These are phyloP conservation scores for Aurelia aurita complex sp. Pacific DNA, from an alignment of 30 jellyfish, hydroid and myxozoan genomes.

Conservation along the genomic window DNA sequence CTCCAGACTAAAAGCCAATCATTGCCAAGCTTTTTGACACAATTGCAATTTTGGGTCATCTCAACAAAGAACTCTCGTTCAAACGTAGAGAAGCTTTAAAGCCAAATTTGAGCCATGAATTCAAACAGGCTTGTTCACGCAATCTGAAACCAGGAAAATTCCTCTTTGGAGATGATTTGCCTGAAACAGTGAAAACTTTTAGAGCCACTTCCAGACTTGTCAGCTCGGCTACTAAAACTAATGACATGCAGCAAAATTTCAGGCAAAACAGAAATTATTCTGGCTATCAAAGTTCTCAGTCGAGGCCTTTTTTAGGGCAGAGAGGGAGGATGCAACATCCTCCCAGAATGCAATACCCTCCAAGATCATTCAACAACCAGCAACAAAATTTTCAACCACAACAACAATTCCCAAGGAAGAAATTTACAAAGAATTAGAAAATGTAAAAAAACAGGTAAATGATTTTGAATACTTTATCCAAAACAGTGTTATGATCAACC, in stretches of 20 bases:
- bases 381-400: conserved; percentile 27
- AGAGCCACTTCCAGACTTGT: conserved; percentile 18
- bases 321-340: conserved; percentile 56
- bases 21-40: conserved; percentile 19
- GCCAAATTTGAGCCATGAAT: conserved; percentile 27
- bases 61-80: conserved; percentile 23
- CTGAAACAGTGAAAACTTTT: conserved; percentile 19
- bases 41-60: conserved; percentile 36
- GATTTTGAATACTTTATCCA: conserved; percentile 4
- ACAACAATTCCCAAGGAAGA: conserved; percentile 22
- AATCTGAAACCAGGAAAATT: conserved; percentile 41
- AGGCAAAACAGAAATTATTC: background rate
- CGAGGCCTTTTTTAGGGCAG: conserved; percentile 54
- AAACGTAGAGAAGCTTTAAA: conserved; percentile 28
- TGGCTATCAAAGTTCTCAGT: background rate
- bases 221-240: conserved; percentile 17
- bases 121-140: conserved; percentile 41
- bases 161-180: conserved; percentile 42
- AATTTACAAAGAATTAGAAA: conserved; percentile 19
- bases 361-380: conserved; percentile 1
- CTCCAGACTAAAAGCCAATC: conserved; percentile 17
- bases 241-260: conserved; percentile 18
- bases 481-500: background rate
- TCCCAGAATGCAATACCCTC: conserved; percentile 30
- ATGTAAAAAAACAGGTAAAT: conserved; percentile 38